phyloP scores from a whole-genome alignment of 2,113 vertebrate species.

The Mystacornis crossleyi region DNA sequence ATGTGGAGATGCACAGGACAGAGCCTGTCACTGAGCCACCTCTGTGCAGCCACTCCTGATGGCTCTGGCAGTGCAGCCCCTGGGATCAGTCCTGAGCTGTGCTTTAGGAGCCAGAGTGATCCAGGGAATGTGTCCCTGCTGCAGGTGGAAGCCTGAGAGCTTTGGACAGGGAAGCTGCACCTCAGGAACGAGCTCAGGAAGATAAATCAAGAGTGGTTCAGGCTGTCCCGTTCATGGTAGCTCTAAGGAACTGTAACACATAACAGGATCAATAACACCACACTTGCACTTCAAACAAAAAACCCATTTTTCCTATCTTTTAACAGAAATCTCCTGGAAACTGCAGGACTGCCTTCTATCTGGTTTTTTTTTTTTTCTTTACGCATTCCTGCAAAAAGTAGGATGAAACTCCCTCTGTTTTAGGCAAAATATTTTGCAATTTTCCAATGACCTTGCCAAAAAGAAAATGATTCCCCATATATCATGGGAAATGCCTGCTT shows the following conservation, averaged over 20 bases:
- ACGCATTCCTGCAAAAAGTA: slow-evolving; percentile 48
- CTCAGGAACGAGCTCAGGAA: background rate
- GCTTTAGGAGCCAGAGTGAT: background rate
- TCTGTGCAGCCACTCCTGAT: background rate
- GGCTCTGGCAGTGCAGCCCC: background rate
- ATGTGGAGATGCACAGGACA: background rate
- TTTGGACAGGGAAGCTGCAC: background rate
- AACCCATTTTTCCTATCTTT: background rate
- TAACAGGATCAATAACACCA: background rate
- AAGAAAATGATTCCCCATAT: slow-evolving; percentile 57
- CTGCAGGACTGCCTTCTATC: background rate
- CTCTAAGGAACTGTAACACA: background rate
- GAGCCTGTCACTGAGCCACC: background rate
- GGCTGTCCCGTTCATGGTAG: background rate
- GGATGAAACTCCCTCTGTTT: slow-evolving; percentile 64
- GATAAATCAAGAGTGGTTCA: background rate
- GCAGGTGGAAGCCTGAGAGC: background rate
- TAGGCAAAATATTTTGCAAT: slow-evolving; percentile 68
- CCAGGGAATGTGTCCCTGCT: background rate
- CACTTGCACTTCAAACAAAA: background rate
- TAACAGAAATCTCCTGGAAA: slow-evolving; percentile 9
- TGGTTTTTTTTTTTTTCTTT: too few relatives aligned
- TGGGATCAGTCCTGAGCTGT: rapidly evolving
- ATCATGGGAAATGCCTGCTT: slow-evolving; percentile 70
- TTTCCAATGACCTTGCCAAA: slow-evolving; percentile 66